A percentile compares a stretch with the other conserved stretches of the same genome.
Conservation (phyloP, 2,888 invertebrate species). For the Drosophila subsilvestris region DNA sequence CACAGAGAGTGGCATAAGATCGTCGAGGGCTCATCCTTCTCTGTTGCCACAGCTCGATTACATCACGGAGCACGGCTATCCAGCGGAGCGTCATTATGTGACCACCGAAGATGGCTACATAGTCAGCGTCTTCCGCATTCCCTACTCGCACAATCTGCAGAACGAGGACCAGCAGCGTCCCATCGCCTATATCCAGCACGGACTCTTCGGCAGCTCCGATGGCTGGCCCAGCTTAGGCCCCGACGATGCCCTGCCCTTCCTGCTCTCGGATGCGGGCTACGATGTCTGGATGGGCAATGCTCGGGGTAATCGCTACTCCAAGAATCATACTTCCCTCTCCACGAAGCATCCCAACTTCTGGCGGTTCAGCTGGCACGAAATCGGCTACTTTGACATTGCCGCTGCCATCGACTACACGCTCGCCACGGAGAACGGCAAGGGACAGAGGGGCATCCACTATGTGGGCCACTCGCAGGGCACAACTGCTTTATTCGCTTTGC, state of each 20-base stretch:
- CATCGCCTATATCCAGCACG: constrained; percentile 85
- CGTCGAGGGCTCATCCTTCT: no score
- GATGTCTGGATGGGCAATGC: constrained; percentile 81
- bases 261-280: constrained; percentile 75
- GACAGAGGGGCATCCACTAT: constrained; percentile 69
- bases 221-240: constrained; percentile 70
- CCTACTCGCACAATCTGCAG: constrained; percentile 57
- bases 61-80: constrained; percentile 85
- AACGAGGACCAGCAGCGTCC: constrained; percentile 54
- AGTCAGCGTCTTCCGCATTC: constrained; percentile 76
- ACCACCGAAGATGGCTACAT: constrained; percentile 75
- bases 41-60: constrained; percentile 40
- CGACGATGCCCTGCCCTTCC: constrained; percentile 64
- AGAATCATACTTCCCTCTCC: constrained; percentile 48
- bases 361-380: constrained; percentile 91
- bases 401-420: constrained; percentile 70
- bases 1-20: constrained; percentile 19
- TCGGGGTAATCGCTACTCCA: constrained; percentile 67
- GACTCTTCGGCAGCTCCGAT: constrained; percentile 73
- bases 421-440: constrained; percentile 50
- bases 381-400: constrained; percentile 86
- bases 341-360: constrained; percentile 58
- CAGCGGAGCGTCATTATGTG: constrained; percentile 87
- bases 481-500: constrained; percentile 62
- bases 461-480: constrained; percentile 80